Percentiles rank a stretch among this genome's conserved stretches.
Evolutionary conservation across 2,113 vertebrate genomes (phyloP).

Genomic region (Tachysurus fulvidraco): DNA sequence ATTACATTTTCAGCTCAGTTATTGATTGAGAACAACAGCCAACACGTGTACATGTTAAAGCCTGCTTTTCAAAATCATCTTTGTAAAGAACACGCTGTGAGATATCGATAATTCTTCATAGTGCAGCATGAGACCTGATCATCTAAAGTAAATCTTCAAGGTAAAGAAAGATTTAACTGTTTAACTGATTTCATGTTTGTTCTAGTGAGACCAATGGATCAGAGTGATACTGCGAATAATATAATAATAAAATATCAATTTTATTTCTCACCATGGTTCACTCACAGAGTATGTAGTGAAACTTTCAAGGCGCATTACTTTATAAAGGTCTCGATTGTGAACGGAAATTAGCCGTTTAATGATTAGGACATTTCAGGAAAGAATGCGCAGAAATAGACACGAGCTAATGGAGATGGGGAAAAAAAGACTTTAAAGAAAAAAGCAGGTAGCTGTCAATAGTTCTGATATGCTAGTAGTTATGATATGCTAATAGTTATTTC

Average conservation of each 20-base stretch:
- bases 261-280: constrained; percentile 12
- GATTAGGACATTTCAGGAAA: neutral
- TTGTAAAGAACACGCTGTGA: neutral
- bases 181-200: constrained; percentile 22
- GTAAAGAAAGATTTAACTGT: constrained; percentile 4
- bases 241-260: constrained; percentile 14
- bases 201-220: constrained; percentile 21
- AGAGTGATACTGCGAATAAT: neutral
- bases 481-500: neutral
- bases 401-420: neutral
- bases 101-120: constrained; percentile 16
- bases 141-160: constrained; percentile 28
- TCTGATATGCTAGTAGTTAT: neutral
- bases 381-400: neutral
- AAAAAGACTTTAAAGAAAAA: neutral
- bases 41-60: constrained; percentile 13
- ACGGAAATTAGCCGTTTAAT: neutral
- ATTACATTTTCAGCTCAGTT: constrained; percentile 23
- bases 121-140: constrained; percentile 27
- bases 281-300: neutral
- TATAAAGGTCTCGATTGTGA: neutral
- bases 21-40: constrained; percentile 29
- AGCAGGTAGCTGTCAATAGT: too few relatives aligned
- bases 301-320: neutral
- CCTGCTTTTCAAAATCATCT: constrained; percentile 11